phyloP scores from a whole-genome alignment of 2,113 vertebrate genomes.

The Cryptomyrus ogoouensis region DNA sequence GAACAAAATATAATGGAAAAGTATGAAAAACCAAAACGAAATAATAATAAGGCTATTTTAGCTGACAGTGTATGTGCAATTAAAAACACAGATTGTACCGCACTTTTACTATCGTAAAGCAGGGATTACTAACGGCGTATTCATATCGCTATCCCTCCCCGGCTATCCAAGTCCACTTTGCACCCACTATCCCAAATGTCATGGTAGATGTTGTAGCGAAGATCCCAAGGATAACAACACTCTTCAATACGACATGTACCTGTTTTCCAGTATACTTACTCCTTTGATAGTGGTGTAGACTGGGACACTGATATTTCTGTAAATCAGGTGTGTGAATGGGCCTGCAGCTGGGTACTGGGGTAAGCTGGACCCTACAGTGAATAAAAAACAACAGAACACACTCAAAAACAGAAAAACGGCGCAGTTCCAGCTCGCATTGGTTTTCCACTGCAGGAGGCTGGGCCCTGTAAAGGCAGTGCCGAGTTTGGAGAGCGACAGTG shows the following conservation, averaged over 20 bases:
- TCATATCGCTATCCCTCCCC: background rate
- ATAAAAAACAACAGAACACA: background rate
- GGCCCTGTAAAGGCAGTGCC: background rate
- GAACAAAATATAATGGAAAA: background rate
- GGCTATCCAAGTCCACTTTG: background rate
- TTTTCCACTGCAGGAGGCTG: background rate
- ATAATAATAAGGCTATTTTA: background rate
- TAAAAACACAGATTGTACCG: background rate
- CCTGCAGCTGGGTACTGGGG: slow-evolving; percentile 58
- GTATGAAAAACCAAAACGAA: background rate
- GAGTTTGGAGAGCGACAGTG: background rate
- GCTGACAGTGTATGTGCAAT: background rate
- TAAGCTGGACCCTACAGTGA: slow-evolving; percentile 57
- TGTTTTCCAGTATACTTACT: slow-evolving; percentile 53
- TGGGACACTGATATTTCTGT: slow-evolving; percentile 76
- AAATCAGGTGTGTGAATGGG: slow-evolving; percentile 70
- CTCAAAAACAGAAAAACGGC: background rate
- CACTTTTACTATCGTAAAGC: background rate
- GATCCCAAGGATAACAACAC: background rate
- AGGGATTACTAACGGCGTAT: background rate
- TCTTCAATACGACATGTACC: background rate
- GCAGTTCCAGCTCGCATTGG: background rate
- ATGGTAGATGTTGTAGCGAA: background rate
- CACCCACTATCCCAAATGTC: background rate
- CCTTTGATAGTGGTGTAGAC: slow-evolving; percentile 82